These are phyloP conservation scores for Parambassis ranga DNA, from an alignment of 2,797 vertebrate genomes.

Conservation along the genomic window DNA sequence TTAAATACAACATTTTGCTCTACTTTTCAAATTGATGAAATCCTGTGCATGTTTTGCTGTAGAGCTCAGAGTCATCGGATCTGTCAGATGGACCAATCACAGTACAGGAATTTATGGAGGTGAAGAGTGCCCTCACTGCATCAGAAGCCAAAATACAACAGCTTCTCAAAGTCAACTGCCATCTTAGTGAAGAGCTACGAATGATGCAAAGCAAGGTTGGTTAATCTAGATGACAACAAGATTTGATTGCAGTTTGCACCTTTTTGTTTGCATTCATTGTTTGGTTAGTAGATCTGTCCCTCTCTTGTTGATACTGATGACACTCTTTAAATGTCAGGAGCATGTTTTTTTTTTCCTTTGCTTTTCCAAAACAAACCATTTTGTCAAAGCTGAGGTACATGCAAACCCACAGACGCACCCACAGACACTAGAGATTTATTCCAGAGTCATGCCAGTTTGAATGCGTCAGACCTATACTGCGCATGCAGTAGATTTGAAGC, in stretches of 20 bases:
- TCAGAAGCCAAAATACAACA: constrained; percentile 99
- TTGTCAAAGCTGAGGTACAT: too few species aligned
- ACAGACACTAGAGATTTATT: too few species aligned
- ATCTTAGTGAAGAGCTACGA: constrained; percentile 94
- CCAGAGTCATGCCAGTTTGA: too few species aligned
- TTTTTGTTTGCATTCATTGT: too few species aligned
- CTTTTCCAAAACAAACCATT: too few species aligned
- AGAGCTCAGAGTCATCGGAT: constrained; percentile 96
- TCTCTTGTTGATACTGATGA: too few species aligned
- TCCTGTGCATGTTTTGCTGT: constrained; percentile 1
- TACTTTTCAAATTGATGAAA: not conserved
- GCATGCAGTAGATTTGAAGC: too few species aligned
- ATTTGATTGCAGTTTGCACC: not conserved
- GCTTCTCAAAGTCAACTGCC: constrained; percentile 97
- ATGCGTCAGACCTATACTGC: not conserved
- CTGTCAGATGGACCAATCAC: constrained; percentile 95
- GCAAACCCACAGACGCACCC: too few species aligned
- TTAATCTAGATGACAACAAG: not conserved
- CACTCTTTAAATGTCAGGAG: too few species aligned
- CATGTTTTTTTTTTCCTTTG: too few species aligned
- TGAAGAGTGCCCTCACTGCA: constrained; percentile 93
- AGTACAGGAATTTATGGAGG: constrained; percentile 95
- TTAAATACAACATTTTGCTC: not conserved
- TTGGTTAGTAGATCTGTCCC: too few species aligned
- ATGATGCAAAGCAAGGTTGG: constrained; percentile 96